These are phyloP conservation scores for Cataglyphis hispanica DNA, from an alignment of 1,140 invertebrate species.

Conservation along the genomic window DNA sequence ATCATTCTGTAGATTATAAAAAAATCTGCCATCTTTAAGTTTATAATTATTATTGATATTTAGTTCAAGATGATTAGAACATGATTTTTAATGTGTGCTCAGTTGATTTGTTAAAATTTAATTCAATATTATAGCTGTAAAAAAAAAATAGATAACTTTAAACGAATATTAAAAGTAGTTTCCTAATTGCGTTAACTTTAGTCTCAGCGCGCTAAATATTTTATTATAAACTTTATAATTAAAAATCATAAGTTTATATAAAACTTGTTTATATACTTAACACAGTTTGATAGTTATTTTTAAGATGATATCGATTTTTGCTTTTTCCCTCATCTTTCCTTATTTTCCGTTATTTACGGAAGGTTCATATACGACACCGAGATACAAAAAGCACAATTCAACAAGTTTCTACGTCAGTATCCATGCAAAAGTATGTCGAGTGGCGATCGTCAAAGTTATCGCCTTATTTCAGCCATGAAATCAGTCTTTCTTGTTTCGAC, in stretches of 20 bases:
- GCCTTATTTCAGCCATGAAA: slow-evolving; percentile 36
- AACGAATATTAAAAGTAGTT: background rate
- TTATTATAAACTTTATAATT: slow-evolving; percentile 1
- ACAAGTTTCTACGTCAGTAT: slow-evolving; percentile 13
- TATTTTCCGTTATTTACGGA: background rate
- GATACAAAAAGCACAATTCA: slow-evolving; percentile 26
- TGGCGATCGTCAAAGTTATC: slow-evolving; percentile 40
- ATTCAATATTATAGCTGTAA: background rate
- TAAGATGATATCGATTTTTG: background rate
- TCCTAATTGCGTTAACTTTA: background rate
- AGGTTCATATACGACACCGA: background rate
- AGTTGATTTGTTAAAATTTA: background rate
- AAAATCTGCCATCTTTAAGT: background rate
- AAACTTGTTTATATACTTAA: background rate
- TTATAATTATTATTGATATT: background rate
- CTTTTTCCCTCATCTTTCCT: background rate
- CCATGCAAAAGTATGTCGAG: slow-evolving; percentile 36
- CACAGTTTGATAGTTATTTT: background rate
- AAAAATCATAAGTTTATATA: slow-evolving; percentile 2
- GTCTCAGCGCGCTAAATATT: background rate
- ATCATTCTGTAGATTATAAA: background rate
- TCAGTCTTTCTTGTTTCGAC: slow-evolving; percentile 26
- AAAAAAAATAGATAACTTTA: background rate
- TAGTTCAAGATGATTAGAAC: background rate
- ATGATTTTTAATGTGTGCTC: background rate